Conservation (phyloP, 2,113 vertebrate species). For the Syngnathoides biaculeatus region DNA sequence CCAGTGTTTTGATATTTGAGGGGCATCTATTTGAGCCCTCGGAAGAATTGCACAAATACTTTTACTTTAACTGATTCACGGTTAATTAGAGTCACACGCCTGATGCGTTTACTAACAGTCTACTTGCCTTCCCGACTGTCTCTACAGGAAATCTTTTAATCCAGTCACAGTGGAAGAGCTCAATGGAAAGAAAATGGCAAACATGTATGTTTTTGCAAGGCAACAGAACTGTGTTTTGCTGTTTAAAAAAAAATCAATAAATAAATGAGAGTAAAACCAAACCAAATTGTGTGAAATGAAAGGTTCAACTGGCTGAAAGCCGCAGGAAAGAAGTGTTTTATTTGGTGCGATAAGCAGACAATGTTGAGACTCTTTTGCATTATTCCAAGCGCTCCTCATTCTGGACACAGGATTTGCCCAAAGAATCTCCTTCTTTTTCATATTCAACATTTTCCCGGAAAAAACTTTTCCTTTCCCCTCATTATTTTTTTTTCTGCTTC, state of each 20-base stretch:
- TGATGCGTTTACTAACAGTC: too few species aligned
- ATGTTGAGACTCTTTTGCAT: slow-evolving; percentile 32
- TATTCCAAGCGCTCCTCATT: slow-evolving; percentile 54
- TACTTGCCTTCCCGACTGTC: neutral
- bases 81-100: too few species aligned
- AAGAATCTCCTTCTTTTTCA: slow-evolving; percentile 56
- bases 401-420: slow-evolving; percentile 47
- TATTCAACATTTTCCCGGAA: slow-evolving; percentile 48
- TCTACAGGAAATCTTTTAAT: neutral
- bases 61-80: too few species aligned
- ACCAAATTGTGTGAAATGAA: slow-evolving; percentile 25
- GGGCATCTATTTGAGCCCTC: too few species aligned
- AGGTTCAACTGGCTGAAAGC: slow-evolving; percentile 34
- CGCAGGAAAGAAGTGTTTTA: slow-evolving; percentile 45
- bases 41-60: too few species aligned
- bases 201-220: too few species aligned
- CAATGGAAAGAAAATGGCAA: neutral
- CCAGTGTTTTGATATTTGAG: too few species aligned
- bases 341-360: slow-evolving; percentile 26
- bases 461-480: slow-evolving; percentile 35
- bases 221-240: too few species aligned
- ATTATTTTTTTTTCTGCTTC: slow-evolving; percentile 31
- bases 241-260: too few species aligned
- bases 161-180: too few species aligned
- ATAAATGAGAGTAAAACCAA: too few species aligned